Evolutionary conservation across 1,140 invertebrate species (phyloP).

Genomic region (Pseudomyrmex flavicornis): DNA sequence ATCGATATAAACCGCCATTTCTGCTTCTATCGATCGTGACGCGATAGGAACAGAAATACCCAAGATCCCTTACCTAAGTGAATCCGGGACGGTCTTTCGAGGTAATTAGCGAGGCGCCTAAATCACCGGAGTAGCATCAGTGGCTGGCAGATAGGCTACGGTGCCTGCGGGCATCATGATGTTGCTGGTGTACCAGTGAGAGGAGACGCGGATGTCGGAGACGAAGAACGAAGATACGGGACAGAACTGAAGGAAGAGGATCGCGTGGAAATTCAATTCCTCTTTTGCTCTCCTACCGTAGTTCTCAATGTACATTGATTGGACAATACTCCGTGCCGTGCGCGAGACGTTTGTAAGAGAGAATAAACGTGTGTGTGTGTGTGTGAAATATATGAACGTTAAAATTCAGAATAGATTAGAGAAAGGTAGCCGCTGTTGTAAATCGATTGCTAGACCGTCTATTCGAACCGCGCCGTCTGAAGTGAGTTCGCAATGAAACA

Average conservation of each 20-base stretch:
- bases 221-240: slow-evolving; percentile 16
- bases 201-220: slow-evolving; percentile 1
- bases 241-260: slow-evolving; percentile 20
- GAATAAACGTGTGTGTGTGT: background rate
- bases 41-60: slow-evolving; percentile 4
- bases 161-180: slow-evolving; percentile 77
- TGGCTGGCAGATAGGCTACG: slow-evolving; percentile 76
- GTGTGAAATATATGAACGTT: background rate
- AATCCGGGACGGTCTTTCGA: slow-evolving; percentile 76
- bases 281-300: slow-evolving; percentile 65
- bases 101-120: slow-evolving; percentile 81
- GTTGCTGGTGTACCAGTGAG: slow-evolving; percentile 35
- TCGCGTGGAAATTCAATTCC: slow-evolving; percentile 53
- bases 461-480: background rate
- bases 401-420: background rate
- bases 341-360: background rate
- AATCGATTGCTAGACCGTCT: background rate
- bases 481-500: slow-evolving; percentile 23
- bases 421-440: background rate
- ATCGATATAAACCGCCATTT: slow-evolving; percentile 1
- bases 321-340: slow-evolving; percentile 66
- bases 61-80: slow-evolving; percentile 70
- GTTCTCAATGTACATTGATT: slow-evolving; percentile 79
- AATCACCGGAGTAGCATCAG: slow-evolving; percentile 79
- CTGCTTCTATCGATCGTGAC: slow-evolving; percentile 6